Evolutionary conservation across 1,140 invertebrate genomes (phyloP).

Genomic region (Procambarus clarkii): DNA sequence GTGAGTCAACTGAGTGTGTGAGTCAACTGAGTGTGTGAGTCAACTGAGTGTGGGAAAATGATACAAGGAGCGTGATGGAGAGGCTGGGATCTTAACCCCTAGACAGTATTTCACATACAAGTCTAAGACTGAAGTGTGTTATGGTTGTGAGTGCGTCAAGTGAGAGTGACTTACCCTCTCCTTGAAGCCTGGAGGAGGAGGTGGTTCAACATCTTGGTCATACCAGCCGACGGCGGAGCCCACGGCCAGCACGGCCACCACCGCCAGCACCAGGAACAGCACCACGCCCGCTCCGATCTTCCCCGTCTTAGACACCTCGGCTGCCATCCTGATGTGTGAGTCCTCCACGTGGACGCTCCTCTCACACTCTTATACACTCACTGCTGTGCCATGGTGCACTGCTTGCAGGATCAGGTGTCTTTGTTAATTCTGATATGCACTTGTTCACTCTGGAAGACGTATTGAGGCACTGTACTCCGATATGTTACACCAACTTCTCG

Average conservation of each 20-base stretch:
- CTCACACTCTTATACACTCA: neutral
- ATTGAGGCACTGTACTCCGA: neutral
- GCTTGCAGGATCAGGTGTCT: neutral
- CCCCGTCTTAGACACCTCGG: constrained; percentile 41
- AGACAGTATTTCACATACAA: too few relatives aligned
- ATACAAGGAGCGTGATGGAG: too few relatives aligned
- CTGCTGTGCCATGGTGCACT: neutral
- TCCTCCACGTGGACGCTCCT: neutral
- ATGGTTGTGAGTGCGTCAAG: too few relatives aligned
- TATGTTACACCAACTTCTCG: neutral
- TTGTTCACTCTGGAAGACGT: neutral
- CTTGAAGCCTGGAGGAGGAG: constrained; percentile 28
- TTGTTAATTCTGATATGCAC: neutral
- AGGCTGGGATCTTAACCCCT: too few relatives aligned
- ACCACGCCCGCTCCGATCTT: constrained; percentile 60
- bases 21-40: too few relatives aligned
- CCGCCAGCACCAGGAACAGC: constrained; percentile 60
- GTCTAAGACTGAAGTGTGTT: too few relatives aligned
- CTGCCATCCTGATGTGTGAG: constrained; percentile 22
- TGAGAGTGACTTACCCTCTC: constrained; percentile 48
- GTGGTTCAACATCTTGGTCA: neutral
- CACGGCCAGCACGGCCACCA: constrained; percentile 52
- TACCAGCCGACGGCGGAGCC: constrained; percentile 69
- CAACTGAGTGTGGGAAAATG: too few relatives aligned
- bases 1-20: too few relatives aligned